Conservation (phyloP, 2,113 vertebrate genomes). For the Lamprologus tigripictilis region DNA sequence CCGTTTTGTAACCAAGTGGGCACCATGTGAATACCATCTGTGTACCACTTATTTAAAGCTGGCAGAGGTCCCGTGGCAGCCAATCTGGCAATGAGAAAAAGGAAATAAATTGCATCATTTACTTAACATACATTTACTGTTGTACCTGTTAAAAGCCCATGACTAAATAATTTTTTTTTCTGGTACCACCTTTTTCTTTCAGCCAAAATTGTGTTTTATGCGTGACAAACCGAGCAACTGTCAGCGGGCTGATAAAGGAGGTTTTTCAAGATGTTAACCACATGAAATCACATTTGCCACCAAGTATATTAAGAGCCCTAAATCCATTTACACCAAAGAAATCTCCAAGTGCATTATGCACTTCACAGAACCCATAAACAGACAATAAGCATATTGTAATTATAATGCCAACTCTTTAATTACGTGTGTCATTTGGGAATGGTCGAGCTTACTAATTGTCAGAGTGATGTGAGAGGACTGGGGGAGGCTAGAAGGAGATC, state of each 20-base stretch:
- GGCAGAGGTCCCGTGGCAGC: conserved; percentile 87
- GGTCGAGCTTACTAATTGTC: conserved; percentile 51
- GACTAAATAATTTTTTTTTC: conserved; percentile 88
- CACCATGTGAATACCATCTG: conserved; percentile 92
- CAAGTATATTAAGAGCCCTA: conserved; percentile 33
- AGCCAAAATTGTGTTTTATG: conserved; percentile 76
- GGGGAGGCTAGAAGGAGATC: conserved; percentile 28
- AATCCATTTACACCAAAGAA: conserved; percentile 54
- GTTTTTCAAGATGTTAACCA: conserved; percentile 34
- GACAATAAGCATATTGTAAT: conserved; percentile 60
- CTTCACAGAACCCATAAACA: conserved; percentile 51
- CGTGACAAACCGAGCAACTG: conserved; percentile 57
- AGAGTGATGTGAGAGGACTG: conserved; percentile 43
- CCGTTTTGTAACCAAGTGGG: conserved; percentile 87
- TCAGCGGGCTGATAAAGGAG: conserved; percentile 53
- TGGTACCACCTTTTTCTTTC: conserved; percentile 81
- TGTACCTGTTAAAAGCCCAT: conserved; percentile 90
- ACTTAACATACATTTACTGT: conserved; percentile 92
- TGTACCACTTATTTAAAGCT: conserved; percentile 97
- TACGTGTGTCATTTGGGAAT: conserved; percentile 53
- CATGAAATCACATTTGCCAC: conserved; percentile 40
- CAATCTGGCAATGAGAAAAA: conserved; percentile 87
- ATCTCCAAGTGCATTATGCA: conserved; percentile 22
- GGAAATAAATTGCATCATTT: conserved; percentile 99
- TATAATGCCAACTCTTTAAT: conserved; percentile 62